These are phyloP conservation scores for Clarias pachynema DNA, from an alignment of 2,797 vertebrate species.

Conservation along the genomic window DNA sequence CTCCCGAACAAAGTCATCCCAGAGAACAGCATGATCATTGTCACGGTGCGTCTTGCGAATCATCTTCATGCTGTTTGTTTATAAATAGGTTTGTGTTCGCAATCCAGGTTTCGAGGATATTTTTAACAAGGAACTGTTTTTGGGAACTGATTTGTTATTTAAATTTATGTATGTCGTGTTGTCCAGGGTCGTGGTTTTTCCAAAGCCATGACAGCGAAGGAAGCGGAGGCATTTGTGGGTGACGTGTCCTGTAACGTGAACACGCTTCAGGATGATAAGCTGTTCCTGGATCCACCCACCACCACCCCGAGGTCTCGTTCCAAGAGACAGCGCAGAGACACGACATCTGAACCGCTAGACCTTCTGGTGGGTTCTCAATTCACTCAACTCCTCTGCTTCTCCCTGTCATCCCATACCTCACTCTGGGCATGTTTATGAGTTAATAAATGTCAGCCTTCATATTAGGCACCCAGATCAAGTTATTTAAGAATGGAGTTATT, in stretches of 20 bases:
- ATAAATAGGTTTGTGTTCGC: neutral
- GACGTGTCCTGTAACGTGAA: constrained; percentile 87
- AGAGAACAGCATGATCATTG: constrained; percentile 75
- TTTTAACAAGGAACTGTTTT: neutral
- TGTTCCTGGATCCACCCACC: constrained; percentile 90
- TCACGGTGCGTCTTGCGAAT: constrained; percentile 68
- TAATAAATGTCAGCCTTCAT: neutral
- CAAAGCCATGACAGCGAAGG: constrained; percentile 91
- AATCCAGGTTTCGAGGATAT: neutral
- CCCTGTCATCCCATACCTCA: neutral
- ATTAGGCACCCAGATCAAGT: neutral
- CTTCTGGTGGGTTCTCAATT: constrained; percentile 78
- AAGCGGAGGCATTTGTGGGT: constrained; percentile 92
- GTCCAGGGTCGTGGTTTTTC: constrained; percentile 89
- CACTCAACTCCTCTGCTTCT: neutral
- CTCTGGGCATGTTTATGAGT: neutral
- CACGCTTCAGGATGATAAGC: constrained; percentile 89
- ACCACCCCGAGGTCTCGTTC: constrained; percentile 80
- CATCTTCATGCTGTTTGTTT: neutral
- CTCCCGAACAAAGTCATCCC: constrained; percentile 85
- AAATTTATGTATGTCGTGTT: neutral
- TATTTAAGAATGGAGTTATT: neutral
- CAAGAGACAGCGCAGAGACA: constrained; percentile 86
- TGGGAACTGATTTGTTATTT: neutral
- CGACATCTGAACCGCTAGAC: constrained; percentile 85